phyloP scores from a whole-genome alignment of 2,888 invertebrate genomes.

The Diplazon laetatorius region DNA sequence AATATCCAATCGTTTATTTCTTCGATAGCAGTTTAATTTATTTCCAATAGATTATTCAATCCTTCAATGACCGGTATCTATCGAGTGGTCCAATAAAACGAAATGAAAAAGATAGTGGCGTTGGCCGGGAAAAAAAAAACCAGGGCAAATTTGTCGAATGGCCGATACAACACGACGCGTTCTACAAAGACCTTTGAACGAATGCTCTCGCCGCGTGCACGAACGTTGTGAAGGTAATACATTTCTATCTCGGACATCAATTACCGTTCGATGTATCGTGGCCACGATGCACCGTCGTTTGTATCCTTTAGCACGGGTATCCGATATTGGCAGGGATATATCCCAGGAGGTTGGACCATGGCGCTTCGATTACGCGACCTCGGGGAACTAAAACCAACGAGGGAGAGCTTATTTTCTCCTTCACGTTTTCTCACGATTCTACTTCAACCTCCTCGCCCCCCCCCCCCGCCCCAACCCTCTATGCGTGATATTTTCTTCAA shows the following conservation, averaged over 20 bases:
- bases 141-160: conserved; percentile 6
- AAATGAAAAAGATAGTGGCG: conserved; percentile 12
- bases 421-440: conserved; percentile 24
- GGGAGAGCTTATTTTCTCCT: conserved; percentile 31
- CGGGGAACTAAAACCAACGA: conserved; percentile 35
- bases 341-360: conserved; percentile 35
- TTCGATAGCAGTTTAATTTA: neutral
- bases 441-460: neutral
- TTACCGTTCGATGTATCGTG: conserved; percentile 49
- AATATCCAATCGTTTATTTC: neutral
- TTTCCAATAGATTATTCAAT: neutral
- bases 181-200: conserved; percentile 36
- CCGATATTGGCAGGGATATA: conserved; percentile 56
- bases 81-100: neutral
- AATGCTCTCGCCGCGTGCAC: conserved; percentile 15
- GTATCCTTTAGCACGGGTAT: conserved; percentile 57
- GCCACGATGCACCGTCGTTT: conserved; percentile 48
- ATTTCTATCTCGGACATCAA: conserved; percentile 56
- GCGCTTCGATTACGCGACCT: conserved; percentile 55
- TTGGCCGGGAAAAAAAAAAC: neutral
- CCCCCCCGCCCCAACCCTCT: no score
- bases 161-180: neutral
- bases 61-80: neutral
- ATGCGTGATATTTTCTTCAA: conserved; percentile 15
- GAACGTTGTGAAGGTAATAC: conserved; percentile 33